Percentiles rank a stretch among this genome's conserved stretches.
These are phyloP conservation scores for Panthera leo DNA, from an alignment of 2,113 vertebrate genomes.

Conservation along the genomic window DNA sequence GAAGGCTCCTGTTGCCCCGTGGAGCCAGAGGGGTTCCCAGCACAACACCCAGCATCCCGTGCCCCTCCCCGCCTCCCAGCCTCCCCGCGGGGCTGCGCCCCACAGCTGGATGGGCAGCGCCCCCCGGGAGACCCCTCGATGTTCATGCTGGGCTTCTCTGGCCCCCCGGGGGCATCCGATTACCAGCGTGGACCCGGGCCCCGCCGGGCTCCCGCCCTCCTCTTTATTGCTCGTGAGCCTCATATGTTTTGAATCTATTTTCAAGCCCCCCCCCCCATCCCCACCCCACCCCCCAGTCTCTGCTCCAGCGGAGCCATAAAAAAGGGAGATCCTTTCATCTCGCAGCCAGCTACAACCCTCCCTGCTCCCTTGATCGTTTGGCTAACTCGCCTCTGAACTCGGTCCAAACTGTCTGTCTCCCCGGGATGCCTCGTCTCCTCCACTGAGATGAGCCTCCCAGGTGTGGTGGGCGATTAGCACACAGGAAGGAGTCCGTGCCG, in stretches of 20 bases:
- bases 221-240: slow-evolving; percentile 24
- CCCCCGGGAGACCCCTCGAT: background rate
- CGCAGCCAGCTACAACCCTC: slow-evolving; percentile 41
- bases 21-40: background rate
- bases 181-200: background rate
- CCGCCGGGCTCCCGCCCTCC: background rate
- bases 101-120: background rate
- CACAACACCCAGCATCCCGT: background rate
- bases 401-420: slow-evolving; percentile 71
- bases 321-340: slow-evolving; percentile 72
- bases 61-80: too few species aligned
- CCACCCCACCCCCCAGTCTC: background rate
- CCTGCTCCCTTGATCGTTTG: slow-evolving; percentile 61
- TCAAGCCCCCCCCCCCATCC: background rate
- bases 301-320: slow-evolving; percentile 60
- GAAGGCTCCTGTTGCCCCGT: background rate
- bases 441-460: slow-evolving; percentile 59
- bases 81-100: background rate
- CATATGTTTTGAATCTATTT: slow-evolving; percentile 66
- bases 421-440: slow-evolving; percentile 52
- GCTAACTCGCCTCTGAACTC: slow-evolving; percentile 72
- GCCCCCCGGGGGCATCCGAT: background rate
- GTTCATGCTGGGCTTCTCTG: background rate
- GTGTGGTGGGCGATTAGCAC: slow-evolving; percentile 57
- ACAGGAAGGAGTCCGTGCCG: slow-evolving; percentile 48